Evolutionary conservation across 2,797 vertebrate species (phyloP).

Genomic region (Lacerta viridis): DNA sequence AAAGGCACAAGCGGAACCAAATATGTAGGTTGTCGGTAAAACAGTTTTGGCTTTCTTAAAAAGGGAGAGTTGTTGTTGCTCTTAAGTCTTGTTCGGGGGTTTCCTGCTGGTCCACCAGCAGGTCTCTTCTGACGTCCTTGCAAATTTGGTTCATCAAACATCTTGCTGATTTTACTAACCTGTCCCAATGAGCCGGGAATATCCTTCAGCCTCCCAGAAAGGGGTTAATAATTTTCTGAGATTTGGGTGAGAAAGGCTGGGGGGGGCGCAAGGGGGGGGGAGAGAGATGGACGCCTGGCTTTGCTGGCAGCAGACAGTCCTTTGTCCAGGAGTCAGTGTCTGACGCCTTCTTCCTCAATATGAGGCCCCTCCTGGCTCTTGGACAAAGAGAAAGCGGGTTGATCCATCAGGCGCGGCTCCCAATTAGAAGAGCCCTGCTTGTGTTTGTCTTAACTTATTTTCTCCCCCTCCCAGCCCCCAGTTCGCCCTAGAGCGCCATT

Average conservation of each 20-base stretch:
- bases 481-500: slow-evolving; percentile 77
- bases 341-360: slow-evolving; percentile 83
- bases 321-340: slow-evolving; percentile 86
- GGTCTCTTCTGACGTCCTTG: too few species aligned
- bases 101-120: too few species aligned
- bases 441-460: not conserved
- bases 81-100: too few species aligned
- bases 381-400: slow-evolving; percentile 61
- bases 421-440: slow-evolving; percentile 78
- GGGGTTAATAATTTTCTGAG: slow-evolving; percentile 78
- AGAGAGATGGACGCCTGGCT: slow-evolving; percentile 79
- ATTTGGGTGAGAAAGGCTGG: slow-evolving; percentile 37
- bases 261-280: slow-evolving; percentile 62
- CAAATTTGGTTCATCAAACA: too few species aligned
- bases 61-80: too few species aligned
- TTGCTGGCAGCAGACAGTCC: slow-evolving; percentile 83
- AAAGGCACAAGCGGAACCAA: not conserved
- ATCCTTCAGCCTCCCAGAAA: slow-evolving; percentile 58
- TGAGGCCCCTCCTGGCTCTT: slow-evolving; percentile 72
- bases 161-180: not conserved
- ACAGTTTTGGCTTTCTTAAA: not conserved
- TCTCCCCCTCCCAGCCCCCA: slow-evolving; percentile 75
- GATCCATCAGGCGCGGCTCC: slow-evolving; percentile 72
- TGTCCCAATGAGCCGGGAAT: not conserved
- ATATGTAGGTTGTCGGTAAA: too few species aligned